phyloP scores from a whole-genome alignment of 2,888 invertebrate genomes.

The Noctua janthina region DNA sequence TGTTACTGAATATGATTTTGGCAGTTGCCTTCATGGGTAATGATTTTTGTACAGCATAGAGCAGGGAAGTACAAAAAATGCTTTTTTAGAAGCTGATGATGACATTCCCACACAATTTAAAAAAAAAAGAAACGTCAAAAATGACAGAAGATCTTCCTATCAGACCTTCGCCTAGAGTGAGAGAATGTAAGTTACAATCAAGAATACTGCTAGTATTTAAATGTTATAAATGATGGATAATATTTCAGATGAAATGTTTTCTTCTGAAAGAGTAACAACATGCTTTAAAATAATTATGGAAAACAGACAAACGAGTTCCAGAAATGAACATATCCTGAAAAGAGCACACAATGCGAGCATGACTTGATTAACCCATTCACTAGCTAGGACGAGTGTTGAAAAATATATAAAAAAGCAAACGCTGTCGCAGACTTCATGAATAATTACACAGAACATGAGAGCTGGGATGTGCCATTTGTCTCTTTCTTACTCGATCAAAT shows the following conservation, averaged over 20 bases:
- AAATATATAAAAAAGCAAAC: constrained; percentile 59
- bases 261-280: background rate
- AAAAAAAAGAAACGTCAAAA: too few species aligned
- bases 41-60: too few species aligned
- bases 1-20: too few species aligned
- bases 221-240: background rate
- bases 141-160: too few species aligned
- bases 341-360: constrained; percentile 41
- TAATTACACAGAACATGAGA: constrained; percentile 50
- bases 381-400: constrained; percentile 44
- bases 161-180: too few species aligned
- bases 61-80: too few species aligned
- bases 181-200: background rate
- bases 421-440: constrained; percentile 53
- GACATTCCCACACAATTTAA: too few species aligned
- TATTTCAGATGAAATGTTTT: background rate
- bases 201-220: background rate
- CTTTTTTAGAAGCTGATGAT: too few species aligned
- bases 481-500: constrained; percentile 45
- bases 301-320: constrained; percentile 20
- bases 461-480: constrained; percentile 43
- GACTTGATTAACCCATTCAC: constrained; percentile 60
- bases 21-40: too few species aligned
- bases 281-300: constrained; percentile 27
- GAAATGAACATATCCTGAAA: constrained; percentile 40